These are phyloP conservation scores for Bucco capensis DNA, from an alignment of 2,113 vertebrate species.

Conservation along the genomic window DNA sequence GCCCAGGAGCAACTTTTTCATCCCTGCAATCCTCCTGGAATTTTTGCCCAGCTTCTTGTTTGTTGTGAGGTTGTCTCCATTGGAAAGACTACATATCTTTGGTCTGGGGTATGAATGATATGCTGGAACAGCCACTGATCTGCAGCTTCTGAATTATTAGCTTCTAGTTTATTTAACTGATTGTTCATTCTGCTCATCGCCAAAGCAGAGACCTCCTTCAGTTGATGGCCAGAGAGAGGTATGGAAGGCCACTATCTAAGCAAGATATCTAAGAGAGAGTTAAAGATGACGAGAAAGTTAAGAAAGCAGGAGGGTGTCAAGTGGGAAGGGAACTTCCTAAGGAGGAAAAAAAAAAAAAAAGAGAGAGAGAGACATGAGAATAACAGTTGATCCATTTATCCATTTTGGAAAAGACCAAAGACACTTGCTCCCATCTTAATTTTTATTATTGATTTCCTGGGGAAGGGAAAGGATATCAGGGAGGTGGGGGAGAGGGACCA, in stretches of 20 bases:
- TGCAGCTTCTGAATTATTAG: neutral
- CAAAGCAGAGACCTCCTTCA: neutral
- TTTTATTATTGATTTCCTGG: neutral
- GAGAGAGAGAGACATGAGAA: neutral
- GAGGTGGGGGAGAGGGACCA: neutral
- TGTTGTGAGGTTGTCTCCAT: neutral
- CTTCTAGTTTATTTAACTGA: neutral
- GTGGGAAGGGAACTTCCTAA: neutral
- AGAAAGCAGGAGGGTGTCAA: neutral
- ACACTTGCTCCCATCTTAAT: neutral
- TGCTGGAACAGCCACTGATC: neutral
- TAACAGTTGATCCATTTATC: neutral
- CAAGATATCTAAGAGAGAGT: neutral
- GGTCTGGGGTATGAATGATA: neutral
- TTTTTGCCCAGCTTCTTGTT: neutral
- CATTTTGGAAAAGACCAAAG: neutral
- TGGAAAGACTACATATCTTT: neutral
- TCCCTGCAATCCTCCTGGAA: neutral
- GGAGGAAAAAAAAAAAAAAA: neutral
- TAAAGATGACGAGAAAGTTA: neutral
- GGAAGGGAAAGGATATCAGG: no score
- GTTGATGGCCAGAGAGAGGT: neutral
- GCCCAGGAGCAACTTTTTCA: neutral
- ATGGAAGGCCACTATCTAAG: neutral
- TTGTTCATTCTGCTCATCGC: neutral